phyloP scores from a whole-genome alignment of 2,113 vertebrate genomes.

The Casuarius casuarius region DNA sequence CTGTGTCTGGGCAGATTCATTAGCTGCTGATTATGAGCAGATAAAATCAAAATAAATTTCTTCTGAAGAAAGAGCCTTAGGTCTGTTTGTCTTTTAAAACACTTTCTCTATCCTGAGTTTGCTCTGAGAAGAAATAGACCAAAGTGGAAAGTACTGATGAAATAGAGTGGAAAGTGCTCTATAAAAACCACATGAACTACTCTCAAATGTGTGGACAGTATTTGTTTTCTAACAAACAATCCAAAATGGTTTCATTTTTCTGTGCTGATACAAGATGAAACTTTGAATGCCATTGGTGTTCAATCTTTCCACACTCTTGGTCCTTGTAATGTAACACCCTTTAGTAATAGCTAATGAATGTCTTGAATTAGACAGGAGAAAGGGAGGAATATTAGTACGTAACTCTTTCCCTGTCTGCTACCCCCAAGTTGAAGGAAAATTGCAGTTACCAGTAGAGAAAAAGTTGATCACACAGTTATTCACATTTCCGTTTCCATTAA shows the following conservation, averaged over 20 bases:
- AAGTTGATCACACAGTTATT: not conserved
- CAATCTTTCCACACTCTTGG: not conserved
- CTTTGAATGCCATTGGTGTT: not conserved
- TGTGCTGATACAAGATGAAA: not conserved
- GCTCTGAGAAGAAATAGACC: not conserved
- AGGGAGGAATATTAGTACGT: not conserved
- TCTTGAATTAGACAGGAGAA: not conserved
- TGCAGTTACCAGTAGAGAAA: not conserved
- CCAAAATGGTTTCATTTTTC: not conserved
- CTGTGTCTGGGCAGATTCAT: not conserved
- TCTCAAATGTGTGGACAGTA: not conserved
- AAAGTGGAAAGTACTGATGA: not conserved
- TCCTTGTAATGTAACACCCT: not conserved
- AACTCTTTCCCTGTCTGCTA: not conserved
- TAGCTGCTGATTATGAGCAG: not conserved
- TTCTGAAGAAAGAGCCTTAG: not conserved
- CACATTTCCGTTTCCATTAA: not conserved
- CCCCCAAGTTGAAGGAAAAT: not conserved
- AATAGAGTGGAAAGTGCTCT: not conserved
- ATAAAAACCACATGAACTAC: not conserved
- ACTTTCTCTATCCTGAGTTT: not conserved
- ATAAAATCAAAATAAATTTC: not conserved
- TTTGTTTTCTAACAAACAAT: not conserved
- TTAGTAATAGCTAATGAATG: not conserved
- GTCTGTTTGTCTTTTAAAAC: not conserved